Percentiles rank a stretch among this genome's conserved stretches.
phyloP scores from a whole-genome alignment of 2,113 vertebrate species.

The Suncus etruscus region DNA sequence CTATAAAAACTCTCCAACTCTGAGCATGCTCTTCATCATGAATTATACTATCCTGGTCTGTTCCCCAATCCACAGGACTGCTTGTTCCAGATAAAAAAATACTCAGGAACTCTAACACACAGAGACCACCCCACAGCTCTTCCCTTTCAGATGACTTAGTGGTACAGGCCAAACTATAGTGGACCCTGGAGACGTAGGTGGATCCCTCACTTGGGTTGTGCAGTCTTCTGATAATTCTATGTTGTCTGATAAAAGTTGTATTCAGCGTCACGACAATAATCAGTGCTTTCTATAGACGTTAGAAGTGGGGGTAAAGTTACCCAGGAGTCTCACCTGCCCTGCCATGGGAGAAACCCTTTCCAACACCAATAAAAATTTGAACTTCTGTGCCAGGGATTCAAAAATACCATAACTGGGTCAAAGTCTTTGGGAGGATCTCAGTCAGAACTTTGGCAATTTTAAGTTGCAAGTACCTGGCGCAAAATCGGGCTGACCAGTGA shows the following conservation, averaged over 20 bases:
- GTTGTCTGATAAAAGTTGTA: not conserved
- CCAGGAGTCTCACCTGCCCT: not conserved
- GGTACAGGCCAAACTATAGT: too few relatives aligned
- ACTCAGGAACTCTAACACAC: not conserved
- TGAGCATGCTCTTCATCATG: not conserved
- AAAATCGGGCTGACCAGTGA: not conserved
- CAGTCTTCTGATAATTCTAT: not conserved
- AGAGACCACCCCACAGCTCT: fast-evolving
- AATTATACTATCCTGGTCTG: not conserved
- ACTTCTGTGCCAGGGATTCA: not conserved
- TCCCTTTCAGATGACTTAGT: not conserved
- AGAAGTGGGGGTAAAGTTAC: too few relatives aligned
- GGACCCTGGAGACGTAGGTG: too few relatives aligned
- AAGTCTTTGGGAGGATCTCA: not conserved
- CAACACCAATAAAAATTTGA: not conserved
- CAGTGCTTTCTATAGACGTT: not conserved
- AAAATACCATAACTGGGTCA: not conserved
- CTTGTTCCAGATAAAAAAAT: not conserved
- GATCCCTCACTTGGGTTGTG: not conserved
- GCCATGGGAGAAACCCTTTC: not conserved
- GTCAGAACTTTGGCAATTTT: not conserved
- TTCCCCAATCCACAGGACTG: not conserved
- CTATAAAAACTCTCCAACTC: too few relatives aligned
- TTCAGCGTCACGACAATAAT: not conserved
- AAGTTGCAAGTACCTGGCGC: not conserved